Percentiles rank a stretch among this genome's conserved stretches.
These are phyloP conservation scores for Paragorgia papillata DNA, from an alignment of 92 coral and sea anemone species.

Conservation along the genomic window DNA sequence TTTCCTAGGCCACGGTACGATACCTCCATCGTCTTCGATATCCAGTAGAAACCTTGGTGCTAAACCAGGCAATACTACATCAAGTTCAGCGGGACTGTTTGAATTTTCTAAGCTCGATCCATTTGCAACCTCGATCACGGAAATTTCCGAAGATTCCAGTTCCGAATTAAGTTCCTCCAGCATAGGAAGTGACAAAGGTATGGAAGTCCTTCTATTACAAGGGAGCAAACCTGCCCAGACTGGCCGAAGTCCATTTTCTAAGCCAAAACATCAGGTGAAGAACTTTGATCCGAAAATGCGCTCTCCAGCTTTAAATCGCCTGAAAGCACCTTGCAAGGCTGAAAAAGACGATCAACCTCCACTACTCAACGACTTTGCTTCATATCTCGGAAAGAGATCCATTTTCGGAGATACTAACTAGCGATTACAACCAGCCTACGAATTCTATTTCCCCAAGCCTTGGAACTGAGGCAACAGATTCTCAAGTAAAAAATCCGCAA, in stretches of 20 bases:
- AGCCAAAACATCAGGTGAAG: background rate
- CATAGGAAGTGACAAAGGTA: background rate
- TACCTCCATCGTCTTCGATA: background rate
- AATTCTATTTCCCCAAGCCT: background rate
- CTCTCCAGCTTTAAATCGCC: background rate
- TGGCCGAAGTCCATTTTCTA: too few relatives aligned
- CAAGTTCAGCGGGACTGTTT: background rate
- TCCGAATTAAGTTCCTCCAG: background rate
- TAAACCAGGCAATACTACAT: background rate
- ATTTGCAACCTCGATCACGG: conserved; percentile 7
- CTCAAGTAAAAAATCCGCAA: background rate
- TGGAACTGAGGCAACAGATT: background rate
- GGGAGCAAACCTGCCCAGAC: too few relatives aligned
- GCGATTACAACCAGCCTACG: background rate
- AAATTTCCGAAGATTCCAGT: background rate
- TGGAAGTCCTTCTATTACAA: too few relatives aligned
- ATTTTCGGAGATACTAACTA: background rate
- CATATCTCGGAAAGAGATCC: conserved; percentile 35
- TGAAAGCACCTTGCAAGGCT: background rate
- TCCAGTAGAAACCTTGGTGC: background rate
- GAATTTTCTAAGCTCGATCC: conserved; percentile 42
- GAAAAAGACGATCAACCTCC: background rate
- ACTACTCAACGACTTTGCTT: conserved; percentile 3
- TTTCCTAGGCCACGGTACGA: background rate
- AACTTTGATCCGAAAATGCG: background rate